phyloP scores from a whole-genome alignment of 2,113 vertebrate genomes.

The Antechinus stuartii region DNA sequence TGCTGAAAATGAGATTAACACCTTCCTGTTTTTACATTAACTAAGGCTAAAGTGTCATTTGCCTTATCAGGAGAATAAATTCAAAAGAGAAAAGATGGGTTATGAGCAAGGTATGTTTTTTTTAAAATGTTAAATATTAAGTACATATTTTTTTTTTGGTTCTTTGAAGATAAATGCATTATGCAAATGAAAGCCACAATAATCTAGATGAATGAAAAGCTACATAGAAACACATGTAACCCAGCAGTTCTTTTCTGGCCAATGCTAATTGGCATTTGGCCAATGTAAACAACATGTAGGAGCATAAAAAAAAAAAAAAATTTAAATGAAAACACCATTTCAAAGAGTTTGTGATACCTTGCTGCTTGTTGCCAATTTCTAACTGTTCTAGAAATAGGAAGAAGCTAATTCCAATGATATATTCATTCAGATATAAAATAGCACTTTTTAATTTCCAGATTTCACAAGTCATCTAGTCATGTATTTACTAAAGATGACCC shows the following conservation, averaged over 20 bases:
- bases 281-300: constrained; percentile 62
- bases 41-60: constrained; percentile 74
- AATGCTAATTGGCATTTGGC: constrained; percentile 58
- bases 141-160: background rate
- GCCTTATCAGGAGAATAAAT: constrained; percentile 53
- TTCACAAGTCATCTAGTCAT: constrained; percentile 72
- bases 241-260: constrained; percentile 50
- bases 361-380: constrained; percentile 67
- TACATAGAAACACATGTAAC: constrained; percentile 38
- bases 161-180: constrained; percentile 42
- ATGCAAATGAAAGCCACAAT: constrained; percentile 54
- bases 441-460: constrained; percentile 73
- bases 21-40: constrained; percentile 70
- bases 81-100: constrained; percentile 44
- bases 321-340: constrained; percentile 40
- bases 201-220: constrained; percentile 37
- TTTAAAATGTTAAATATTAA: constrained; percentile 59
- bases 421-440: constrained; percentile 74
- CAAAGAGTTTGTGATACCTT: constrained; percentile 39
- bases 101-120: constrained; percentile 5
- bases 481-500: constrained; percentile 72
- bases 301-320: constrained; percentile 43
- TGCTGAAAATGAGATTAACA: constrained; percentile 66
- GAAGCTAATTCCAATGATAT: constrained; percentile 76
- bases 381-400: constrained; percentile 56